These are phyloP conservation scores for Tetramorium parvispinum DNA, from an alignment of 1,140 invertebrate genomes.

Conservation along the genomic window DNA sequence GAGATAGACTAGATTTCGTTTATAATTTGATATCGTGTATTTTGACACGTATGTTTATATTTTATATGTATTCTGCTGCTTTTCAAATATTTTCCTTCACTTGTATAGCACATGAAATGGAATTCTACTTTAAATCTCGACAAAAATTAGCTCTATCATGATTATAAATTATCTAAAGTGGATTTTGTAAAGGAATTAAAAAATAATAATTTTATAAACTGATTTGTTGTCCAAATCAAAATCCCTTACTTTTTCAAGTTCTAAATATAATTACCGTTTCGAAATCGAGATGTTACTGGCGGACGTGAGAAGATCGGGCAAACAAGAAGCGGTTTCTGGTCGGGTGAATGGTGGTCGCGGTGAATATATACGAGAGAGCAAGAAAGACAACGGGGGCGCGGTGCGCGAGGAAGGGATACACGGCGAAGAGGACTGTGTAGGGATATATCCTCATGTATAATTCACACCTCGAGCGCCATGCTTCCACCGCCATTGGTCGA, in stretches of 20 bases:
- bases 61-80: background rate
- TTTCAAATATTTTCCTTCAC: conserved; percentile 22
- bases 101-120: background rate
- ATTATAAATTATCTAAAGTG: background rate
- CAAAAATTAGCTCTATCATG: background rate
- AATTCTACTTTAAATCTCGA: background rate
- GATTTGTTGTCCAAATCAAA: background rate
- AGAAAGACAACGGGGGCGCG: conserved; percentile 40
- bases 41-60: background rate
- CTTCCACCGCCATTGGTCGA: conserved; percentile 82
- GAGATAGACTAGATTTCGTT: background rate
- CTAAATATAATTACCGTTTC: conserved; percentile 32
- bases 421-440: conserved; percentile 58
- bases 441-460: conserved; percentile 85
- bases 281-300: conserved; percentile 27
- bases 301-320: conserved; percentile 46
- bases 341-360: conserved; percentile 54
- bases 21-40: background rate
- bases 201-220: background rate
- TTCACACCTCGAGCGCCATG: conserved; percentile 85
- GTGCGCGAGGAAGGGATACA: conserved; percentile 46
- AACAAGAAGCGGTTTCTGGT: conserved; percentile 40
- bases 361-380: conserved; percentile 47
- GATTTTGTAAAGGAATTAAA: background rate
- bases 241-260: background rate